Base-by-base conservation (phyloP, 2,797 vertebrate species). In the Syndactyla subalaris region DNA sequence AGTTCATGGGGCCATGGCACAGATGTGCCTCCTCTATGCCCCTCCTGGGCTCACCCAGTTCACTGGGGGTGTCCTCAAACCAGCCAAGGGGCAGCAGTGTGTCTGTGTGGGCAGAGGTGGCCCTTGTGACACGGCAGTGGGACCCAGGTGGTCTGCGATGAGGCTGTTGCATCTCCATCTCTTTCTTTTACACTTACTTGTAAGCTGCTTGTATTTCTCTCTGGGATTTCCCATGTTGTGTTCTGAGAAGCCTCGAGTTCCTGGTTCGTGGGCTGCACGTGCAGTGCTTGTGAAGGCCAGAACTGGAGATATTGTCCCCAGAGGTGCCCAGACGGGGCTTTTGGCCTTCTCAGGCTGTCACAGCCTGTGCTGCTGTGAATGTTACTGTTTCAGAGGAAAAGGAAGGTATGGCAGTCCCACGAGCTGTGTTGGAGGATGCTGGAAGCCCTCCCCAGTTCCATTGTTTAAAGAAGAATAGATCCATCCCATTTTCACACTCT, bases 381-480 rank as follows among this genome's bases (percentile, higher is more conserved):
- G 39, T 77, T 61, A 2, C 43, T 66, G 3, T 62, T 78, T 12
- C 39, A 68, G 66, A 88, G 70, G 76, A 6, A 39, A 26, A 48
- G 74, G 32, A 54, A 54, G 52, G 7, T 30, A 32, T 7, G 36
- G 92, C 88, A 91, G 43, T 91, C 66, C 62, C 66, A 41, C 14
- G 82, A 52, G 85, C 66, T 73, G 70, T 67, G 58, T 58, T 89
- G 82, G 62, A 89, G 75, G 68, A 62, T 85, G 80, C 83, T 95
- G 91, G 89, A 93, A 92, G 70, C 79, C 58, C 55, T 84, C 73
- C 91, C 76, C 43, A 3, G 3, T 41, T 34, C 82, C 76, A 94
- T 94, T 97, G 95, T 97, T 94, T 88, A 14, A 10, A 78, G 85
- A 81, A 95, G 85, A 96, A 95, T 90, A 75, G 85, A 85, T 83